Percentiles rank a stretch among this genome's conserved stretches.
phyloP scores from a whole-genome alignment of 2,888 invertebrate species.

The Sericinus montela region DNA sequence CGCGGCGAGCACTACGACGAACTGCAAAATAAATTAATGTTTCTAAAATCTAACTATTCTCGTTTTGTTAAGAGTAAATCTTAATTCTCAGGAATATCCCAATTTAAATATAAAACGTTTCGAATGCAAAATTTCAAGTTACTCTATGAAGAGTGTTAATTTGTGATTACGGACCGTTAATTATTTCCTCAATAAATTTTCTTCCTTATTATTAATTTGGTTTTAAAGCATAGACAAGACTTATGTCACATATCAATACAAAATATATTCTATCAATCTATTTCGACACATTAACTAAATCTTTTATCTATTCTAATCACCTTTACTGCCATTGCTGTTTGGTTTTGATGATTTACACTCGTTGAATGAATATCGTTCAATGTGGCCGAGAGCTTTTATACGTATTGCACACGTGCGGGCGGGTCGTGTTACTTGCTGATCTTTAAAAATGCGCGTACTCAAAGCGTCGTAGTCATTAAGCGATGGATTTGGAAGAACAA shows the following conservation, averaged over 20 bases:
- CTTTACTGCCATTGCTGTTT: conserved; percentile 70
- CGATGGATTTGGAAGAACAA: conserved; percentile 46
- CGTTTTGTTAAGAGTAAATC: no score
- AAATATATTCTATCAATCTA: not conserved
- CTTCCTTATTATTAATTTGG: no score
- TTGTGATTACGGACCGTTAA: no score
- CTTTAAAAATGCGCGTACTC: conserved; percentile 42
- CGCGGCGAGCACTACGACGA: conserved; percentile 59
- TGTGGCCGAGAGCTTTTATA: conserved; percentile 59
- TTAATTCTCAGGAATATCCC: no score
- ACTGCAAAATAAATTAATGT: conserved; percentile 40
- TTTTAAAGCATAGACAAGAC: no score
- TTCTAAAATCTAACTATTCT: no score
- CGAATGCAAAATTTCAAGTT: no score
- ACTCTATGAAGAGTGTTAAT: no score
- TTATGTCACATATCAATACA: no score
- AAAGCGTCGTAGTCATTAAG: conserved; percentile 25
- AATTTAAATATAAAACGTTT: no score
- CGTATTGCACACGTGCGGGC: conserved; percentile 53
- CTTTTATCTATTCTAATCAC: conserved; percentile 44
- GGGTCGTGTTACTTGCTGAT: conserved; percentile 58
- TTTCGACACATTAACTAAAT: conserved; percentile 27
- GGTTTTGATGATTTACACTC: conserved; percentile 53
- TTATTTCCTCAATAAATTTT: no score
- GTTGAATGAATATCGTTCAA: conserved; percentile 57